Percentiles rank a stretch among this genome's conserved stretches.
phyloP scores from a whole-genome alignment of 2,113 vertebrate species.

The Spheniscus mendiculus region DNA sequence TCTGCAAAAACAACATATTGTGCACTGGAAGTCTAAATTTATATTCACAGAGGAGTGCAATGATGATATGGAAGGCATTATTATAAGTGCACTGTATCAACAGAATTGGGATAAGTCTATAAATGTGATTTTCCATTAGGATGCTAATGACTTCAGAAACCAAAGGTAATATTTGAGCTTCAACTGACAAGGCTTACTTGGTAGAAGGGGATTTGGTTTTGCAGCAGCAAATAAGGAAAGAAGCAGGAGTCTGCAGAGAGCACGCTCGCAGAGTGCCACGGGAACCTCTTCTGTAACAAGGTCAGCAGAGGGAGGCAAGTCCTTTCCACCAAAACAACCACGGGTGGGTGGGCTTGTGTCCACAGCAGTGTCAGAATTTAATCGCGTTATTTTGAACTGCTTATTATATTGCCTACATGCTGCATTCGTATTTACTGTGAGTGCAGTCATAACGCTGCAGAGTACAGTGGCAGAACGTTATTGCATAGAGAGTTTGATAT shows the following conservation, averaged over 20 bases:
- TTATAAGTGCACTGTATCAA: background rate
- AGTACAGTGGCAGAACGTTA: background rate
- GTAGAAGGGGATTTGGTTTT: constrained; percentile 21
- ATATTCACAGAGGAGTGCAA: background rate
- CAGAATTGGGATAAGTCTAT: background rate
- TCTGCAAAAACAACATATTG: background rate
- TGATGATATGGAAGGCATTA: background rate
- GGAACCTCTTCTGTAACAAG: background rate
- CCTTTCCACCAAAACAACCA: background rate
- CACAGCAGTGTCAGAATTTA: background rate
- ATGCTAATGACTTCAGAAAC: constrained; percentile 39
- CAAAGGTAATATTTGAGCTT: constrained; percentile 32
- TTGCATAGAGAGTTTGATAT: fast-evolving
- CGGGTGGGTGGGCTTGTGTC: fast-evolving
- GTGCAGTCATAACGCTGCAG: fast-evolving
- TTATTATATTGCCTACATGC: fast-evolving
- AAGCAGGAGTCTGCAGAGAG: background rate
- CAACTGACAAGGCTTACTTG: background rate
- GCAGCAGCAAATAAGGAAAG: constrained; percentile 3
- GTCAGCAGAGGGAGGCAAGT: background rate
- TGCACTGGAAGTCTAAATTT: background rate
- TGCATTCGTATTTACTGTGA: fast-evolving
- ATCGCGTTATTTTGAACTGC: fast-evolving
- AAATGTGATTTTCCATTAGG: constrained; percentile 42
- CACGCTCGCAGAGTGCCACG: fast-evolving